Base-by-base conservation (phyloP, 2,797 vertebrate species). In the Leptatherina wallacei region DNA sequence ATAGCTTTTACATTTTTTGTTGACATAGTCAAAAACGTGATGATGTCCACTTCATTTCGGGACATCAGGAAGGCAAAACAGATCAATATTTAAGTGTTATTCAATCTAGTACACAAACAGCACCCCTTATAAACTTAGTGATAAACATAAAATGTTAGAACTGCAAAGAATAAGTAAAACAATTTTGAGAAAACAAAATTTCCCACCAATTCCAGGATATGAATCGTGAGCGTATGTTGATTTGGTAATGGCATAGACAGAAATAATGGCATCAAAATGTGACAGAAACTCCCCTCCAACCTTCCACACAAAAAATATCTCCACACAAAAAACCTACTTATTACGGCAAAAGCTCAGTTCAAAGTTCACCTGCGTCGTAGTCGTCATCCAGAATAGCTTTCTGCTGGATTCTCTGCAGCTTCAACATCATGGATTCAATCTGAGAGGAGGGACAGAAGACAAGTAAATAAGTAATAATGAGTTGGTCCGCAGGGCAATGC, bases 341-440 rank as follows among this genome's bases (percentile, higher is more conserved):
- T 69, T 24, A 59, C 54, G 65, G 24, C 58, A 75, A 40, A 30
- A 24, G 36, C 24, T 71, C 12, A 57, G 22, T 14, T 61, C 7
- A 75, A 65, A 66, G 70, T 80, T 96, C 90, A 98, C 97, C 97
- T 92, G 85, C 93, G 6, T 97, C 96, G 65, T 95, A 97, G 86
- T 97, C 95, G 18, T 96, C 96, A 36, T 96, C 95, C 72, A 95
- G 87, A 78, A 97, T 38, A 13, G 96, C 96, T 89, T 95, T 96
- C 86, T 96, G 94, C 87, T 97, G 96, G 83, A 97, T 95, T 79
- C 92, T 91, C 91, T 95, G 95, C 73, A 97, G 93, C 72, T 85
- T 95, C 83, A 94, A 90, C 86, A 95, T 96, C 92, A 96, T 94
- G 76, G 95, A 95, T 59, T 95, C 95, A 38, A 96, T 90, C 97